Base-by-base conservation (phyloP, 2,113 vertebrate genomes). In the Entosphenus tridentatus region DNA sequence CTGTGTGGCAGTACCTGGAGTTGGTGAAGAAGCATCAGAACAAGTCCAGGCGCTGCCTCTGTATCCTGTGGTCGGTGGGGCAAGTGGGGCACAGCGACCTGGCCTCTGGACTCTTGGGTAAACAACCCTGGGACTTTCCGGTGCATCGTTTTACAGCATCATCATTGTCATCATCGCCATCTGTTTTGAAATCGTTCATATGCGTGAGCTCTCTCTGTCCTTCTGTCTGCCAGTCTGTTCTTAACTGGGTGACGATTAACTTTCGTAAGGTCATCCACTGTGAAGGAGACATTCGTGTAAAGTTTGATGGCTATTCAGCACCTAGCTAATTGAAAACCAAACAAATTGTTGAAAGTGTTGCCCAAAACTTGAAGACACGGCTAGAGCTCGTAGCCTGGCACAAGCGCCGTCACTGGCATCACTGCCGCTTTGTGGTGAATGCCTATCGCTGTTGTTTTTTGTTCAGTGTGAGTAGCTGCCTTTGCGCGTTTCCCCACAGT, bases 61-160 rank as follows among this genome's bases (percentile, higher is more conserved):
- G 84, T 2, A 85, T 97, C 72, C 89, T 97, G 83, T 97, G 92
- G 92, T 85, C 86, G 0, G 76, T 95, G 74, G 91, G 91, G 1
- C 92, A 96, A 74, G 87, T 87, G 0, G 92, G 92, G 2, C 89
- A 86, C 75, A 12, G 80, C 0, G 88, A 83, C 75, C 87, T 97
- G 67, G 78, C 82, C 0, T 89, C 95, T 74, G 92, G 92, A 69
- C 80, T 97, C 57, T 81, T 78, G 85, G 89, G 92, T 85, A 69
- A 69, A 58, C 56, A 68, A 58, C 16, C 9, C 13, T 13, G 39
- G 39, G 39, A 39, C 39, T 39, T 7, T 5, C 39, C 39, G 39
- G 39, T 39, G 39, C 6, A 39, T 39, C 39, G 39, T 39, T 39
- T 39, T 39, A 39, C 39, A 39, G 1, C 39, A 39, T 39, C 39